A percentile compares a stretch with the other conserved stretches of the same genome.
Evolutionary conservation across 2,888 invertebrate species (phyloP).

Genomic region (Cataglyphis altisquamis): DNA sequence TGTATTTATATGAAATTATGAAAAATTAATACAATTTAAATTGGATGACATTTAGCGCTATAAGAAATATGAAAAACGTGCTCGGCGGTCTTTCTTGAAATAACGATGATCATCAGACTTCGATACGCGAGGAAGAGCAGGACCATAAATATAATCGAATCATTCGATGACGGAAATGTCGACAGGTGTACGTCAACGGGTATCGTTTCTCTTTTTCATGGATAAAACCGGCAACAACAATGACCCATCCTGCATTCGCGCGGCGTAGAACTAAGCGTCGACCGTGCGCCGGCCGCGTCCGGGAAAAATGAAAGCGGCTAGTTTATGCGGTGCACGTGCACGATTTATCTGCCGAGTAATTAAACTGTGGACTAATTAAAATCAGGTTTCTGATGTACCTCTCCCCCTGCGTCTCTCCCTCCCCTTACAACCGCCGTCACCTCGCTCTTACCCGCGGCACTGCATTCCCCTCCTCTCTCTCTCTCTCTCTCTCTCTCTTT

Average conservation of each 20-base stretch:
- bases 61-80: conserved; percentile 37
- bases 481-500: background rate
- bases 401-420: conserved; percentile 67
- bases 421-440: conserved; percentile 29
- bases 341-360: conserved; percentile 86
- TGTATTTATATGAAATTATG: background rate
- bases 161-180: conserved; percentile 68
- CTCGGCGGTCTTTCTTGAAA: background rate
- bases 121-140: conserved; percentile 15
- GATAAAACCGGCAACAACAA: conserved; percentile 71
- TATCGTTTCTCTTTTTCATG: conserved; percentile 71
- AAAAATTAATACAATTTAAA: conserved; percentile 12
- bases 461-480: conserved; percentile 27
- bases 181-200: background rate
- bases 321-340: conserved; percentile 86
- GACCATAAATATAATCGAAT: conserved; percentile 40
- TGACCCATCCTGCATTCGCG: conserved; percentile 83
- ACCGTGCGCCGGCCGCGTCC: conserved; percentile 78
- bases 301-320: conserved; percentile 86
- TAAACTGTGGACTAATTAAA: conserved; percentile 87
- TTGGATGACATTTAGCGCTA: background rate
- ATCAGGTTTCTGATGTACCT: conserved; percentile 86
- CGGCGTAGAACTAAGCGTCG: conserved; percentile 81
- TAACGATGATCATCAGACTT: background rate
- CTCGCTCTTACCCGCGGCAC: conserved; percentile 43